Conservation (phyloP, 1,140 invertebrate species). For the Drosophila arizonae region DNA sequence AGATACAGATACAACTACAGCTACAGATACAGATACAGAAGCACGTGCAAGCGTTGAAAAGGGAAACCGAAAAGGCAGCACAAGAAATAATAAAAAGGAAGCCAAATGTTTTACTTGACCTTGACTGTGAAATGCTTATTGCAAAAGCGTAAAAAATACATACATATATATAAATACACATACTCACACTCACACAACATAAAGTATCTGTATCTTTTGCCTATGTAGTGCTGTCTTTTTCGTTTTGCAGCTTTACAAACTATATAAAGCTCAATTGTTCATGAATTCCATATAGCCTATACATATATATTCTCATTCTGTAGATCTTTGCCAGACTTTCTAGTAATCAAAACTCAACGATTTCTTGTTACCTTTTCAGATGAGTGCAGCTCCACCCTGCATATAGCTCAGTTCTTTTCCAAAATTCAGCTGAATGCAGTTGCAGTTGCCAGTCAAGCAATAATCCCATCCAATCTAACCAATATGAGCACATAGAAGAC, state of each 20-base stretch:
- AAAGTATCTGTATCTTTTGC: slow-evolving; percentile 17
- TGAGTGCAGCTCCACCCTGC: slow-evolving; percentile 28
- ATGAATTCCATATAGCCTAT: not conserved
- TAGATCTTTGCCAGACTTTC: slow-evolving; percentile 7
- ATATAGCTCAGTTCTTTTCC: slow-evolving; percentile 13
- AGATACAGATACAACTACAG: slow-evolving; percentile 28
- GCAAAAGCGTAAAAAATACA: slow-evolving; percentile 37
- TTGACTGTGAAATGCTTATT: slow-evolving; percentile 79
- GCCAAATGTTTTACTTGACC: slow-evolving; percentile 69
- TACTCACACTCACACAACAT: slow-evolving; percentile 9
- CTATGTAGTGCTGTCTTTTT: slow-evolving; percentile 20
- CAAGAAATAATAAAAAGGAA: slow-evolving; percentile 22
- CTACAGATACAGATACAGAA: slow-evolving; percentile 42
- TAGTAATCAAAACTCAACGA: slow-evolving; percentile 29
- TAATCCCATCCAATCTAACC: slow-evolving; percentile 7
- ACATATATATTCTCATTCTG: slow-evolving; percentile 9
- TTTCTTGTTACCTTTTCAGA: slow-evolving; percentile 52
- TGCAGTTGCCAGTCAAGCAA: slow-evolving; percentile 16
- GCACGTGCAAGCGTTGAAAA: slow-evolving; percentile 47
- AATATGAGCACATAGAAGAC: slow-evolving; percentile 40
- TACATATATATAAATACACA: slow-evolving; percentile 34
- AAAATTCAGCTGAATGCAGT: slow-evolving; percentile 20
- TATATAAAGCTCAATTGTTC: not conserved
- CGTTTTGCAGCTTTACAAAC: not conserved
- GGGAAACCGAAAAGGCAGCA: slow-evolving; percentile 24